Evolutionary conservation across 2,888 invertebrate species (phyloP), one percentile per base, ranked within the genome.

Genomic region (Mythimna vitellina): DNA sequence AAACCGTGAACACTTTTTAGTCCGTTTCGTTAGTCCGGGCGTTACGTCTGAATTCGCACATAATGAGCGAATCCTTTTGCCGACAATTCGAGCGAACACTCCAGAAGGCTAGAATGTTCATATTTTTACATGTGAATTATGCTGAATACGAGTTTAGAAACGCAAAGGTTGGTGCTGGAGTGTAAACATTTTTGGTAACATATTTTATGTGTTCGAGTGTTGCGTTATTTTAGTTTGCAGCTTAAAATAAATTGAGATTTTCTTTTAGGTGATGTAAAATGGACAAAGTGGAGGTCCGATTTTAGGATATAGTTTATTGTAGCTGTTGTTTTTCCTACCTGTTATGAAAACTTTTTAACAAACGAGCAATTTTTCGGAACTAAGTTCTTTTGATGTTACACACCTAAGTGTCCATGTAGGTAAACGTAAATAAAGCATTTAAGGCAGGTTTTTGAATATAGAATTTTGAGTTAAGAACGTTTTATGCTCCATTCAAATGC

Each of bases 41-140:
- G 29, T 68, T 78, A 72, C 82, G 78, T 75, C 68, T 84, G 84
- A 84, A 84, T 82, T 80, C 82, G 72, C 73, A 57, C 68, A 69
- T 80, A 84, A 84, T 84, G 84, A 84, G 82, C 84, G 42, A 69
- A 82, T 72, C 75, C 80, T 76, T 83, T 84, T 82, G 84, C 78
- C 73, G 70, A 82, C 83, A 80, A 83, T 82, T 80, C 82, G 70
- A 82, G 80, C 78, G 82, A 84, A 76, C 73, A 72, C 71, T 80
- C 54, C 72, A 80, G 70, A 81, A 82, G 74, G 68, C 58, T 76
- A 81, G 66, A 73, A 54, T 68, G 71, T 75, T 70, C 74, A 83
- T 82, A 83, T 84, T 84, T 83, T 83, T 82, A 76, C 82, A 76
- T 74, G 65, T 73, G 84, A 83, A 83, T 82, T 80, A 83, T 80